A percentile compares a stretch with the other conserved stretches of the same genome.
Evolutionary conservation across 2,797 vertebrate genomes (phyloP).

Genomic region (Sebastes minor): DNA sequence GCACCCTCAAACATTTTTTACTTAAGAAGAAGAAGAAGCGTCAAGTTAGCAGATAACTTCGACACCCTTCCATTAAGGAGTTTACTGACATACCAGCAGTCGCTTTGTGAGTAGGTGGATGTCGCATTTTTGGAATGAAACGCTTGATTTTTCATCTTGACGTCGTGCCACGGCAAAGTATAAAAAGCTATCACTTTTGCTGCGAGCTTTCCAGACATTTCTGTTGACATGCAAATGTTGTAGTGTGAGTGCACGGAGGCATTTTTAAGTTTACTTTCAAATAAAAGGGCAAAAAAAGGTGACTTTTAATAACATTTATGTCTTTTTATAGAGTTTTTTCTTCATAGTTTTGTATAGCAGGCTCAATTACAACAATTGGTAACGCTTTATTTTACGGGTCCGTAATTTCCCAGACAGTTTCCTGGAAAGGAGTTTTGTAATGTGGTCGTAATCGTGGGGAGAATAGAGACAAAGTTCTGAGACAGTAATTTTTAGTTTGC

Average conservation of each 20-base stretch:
- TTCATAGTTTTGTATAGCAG: background rate
- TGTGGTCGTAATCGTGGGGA: background rate
- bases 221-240: conserved; percentile 64
- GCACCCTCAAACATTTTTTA: conserved; percentile 27
- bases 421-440: background rate
- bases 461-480: background rate
- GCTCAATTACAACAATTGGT: background rate
- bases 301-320: conserved; percentile 3
- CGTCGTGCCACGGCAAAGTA: conserved; percentile 30
- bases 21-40: conserved; percentile 2
- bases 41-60: conserved; percentile 37
- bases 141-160: conserved; percentile 38
- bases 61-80: conserved; percentile 28
- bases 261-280: conserved; percentile 58
- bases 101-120: conserved; percentile 47
- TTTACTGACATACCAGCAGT: conserved; percentile 45
- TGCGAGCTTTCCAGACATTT: conserved; percentile 64
- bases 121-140: conserved; percentile 46
- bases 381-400: background rate
- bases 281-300: conserved; percentile 40
- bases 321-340: background rate
- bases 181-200: conserved; percentile 53
- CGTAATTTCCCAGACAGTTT: background rate
- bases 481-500: background rate
- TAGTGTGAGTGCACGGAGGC: conserved; percentile 34